These are phyloP conservation scores for Peromyscus aztecus DNA, from an alignment of 2,797 vertebrate species.

Conservation along the genomic window DNA sequence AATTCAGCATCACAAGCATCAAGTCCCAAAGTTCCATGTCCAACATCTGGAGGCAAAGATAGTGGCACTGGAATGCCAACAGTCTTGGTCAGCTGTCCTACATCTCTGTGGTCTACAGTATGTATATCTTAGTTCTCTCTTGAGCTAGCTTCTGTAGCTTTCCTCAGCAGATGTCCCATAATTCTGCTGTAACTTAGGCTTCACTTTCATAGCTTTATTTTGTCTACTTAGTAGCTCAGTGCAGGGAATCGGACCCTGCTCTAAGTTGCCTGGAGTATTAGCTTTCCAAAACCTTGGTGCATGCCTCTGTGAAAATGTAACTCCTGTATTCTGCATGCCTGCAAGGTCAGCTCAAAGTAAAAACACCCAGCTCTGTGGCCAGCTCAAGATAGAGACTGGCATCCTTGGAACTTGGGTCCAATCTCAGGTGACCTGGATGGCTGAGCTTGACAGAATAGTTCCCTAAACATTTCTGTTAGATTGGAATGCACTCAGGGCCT, in stretches of 20 bases:
- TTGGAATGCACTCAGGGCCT: background rate
- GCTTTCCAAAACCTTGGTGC: background rate
- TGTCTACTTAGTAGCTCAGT: background rate
- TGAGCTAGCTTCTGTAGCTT: background rate
- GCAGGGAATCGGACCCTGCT: background rate
- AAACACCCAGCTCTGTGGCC: background rate
- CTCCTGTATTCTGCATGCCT: background rate
- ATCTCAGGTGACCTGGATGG: background rate
- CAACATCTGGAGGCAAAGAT: background rate
- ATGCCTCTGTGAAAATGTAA: background rate
- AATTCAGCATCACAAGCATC: background rate
- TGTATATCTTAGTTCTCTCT: background rate
- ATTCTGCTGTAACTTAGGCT: background rate
- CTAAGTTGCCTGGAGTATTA: background rate
- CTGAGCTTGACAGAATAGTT: background rate
- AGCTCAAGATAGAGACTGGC: background rate
- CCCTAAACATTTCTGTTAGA: background rate
- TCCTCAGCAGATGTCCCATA: background rate
- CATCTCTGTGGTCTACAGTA: background rate
- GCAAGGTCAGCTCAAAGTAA: background rate
- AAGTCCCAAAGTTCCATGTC: background rate
- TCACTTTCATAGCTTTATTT: background rate
- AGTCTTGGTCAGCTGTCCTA: background rate
- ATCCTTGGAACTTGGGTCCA: background rate
- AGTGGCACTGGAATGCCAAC: too few species aligned